Conservation (phyloP, 2,888 invertebrate genomes). For the Fragum whitleyi region DNA sequence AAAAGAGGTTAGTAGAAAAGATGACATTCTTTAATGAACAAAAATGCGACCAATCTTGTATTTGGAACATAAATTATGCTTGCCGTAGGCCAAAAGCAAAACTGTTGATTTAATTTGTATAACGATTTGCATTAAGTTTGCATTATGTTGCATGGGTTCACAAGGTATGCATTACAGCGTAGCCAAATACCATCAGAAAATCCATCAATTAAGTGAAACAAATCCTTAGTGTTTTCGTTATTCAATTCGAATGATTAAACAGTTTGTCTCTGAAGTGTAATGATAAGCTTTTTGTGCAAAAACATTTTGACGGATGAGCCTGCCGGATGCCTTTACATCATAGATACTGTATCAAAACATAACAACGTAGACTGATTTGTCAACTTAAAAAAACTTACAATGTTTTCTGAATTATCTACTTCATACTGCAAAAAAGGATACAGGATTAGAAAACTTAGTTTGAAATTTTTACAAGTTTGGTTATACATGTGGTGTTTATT, state of each 20-base stretch:
- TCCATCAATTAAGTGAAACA: not conserved
- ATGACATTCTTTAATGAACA: not conserved
- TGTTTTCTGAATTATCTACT: too few species aligned
- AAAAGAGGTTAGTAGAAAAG: too few species aligned
- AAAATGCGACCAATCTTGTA: not conserved
- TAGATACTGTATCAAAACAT: slow-evolving; percentile 8
- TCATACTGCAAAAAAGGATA: too few species aligned
- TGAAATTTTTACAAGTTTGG: too few species aligned
- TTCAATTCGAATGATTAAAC: slow-evolving; percentile 14
- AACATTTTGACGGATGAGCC: slow-evolving; percentile 21
- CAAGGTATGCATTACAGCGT: not conserved
- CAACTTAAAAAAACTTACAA: too few species aligned
- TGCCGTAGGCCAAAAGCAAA: not conserved
- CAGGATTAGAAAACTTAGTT: too few species aligned
- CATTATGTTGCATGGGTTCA: slow-evolving; percentile 1
- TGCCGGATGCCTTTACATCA: not conserved
- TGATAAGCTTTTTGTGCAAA: slow-evolving; percentile 15
- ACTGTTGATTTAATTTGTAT: not conserved
- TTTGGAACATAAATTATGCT: not conserved
- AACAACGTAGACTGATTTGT: slow-evolving; percentile 1
- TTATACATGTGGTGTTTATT: too few species aligned
- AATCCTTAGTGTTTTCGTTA: slow-evolving; percentile 6
- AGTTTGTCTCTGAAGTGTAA: slow-evolving; percentile 16
- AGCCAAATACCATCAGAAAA: not conserved
- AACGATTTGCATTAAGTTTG: slow-evolving; percentile 4